Percentiles rank a stretch among this genome's conserved stretches.
These are phyloP conservation scores for Apamea sordens DNA, from an alignment of 2,888 invertebrate species.

Conservation along the genomic window DNA sequence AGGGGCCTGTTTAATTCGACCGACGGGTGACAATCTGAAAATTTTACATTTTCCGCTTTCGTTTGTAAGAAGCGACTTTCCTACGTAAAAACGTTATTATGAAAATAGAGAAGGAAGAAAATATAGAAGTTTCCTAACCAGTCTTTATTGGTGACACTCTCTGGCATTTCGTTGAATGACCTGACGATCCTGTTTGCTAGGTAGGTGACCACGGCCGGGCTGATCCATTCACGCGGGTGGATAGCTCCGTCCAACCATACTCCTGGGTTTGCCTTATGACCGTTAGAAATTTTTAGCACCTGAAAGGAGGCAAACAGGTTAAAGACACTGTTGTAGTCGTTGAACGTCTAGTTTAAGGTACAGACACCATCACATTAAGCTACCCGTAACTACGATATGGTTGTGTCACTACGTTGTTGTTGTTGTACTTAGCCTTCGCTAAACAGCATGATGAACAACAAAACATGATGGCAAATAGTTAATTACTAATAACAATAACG, in stretches of 20 bases:
- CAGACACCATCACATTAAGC: too few species aligned
- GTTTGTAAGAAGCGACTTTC: neutral
- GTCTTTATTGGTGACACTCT: conserved; percentile 94
- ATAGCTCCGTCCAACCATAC: conserved; percentile 95
- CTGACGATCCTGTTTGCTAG: conserved; percentile 93
- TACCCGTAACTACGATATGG: too few species aligned
- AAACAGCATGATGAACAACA: neutral
- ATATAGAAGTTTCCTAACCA: conserved; percentile 89
- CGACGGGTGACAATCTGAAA: neutral
- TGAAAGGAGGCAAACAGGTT: conserved; percentile 52
- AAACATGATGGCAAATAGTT: neutral
- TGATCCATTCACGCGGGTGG: conserved; percentile 97
- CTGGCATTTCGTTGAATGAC: conserved; percentile 91
- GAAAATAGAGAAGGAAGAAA: neutral
- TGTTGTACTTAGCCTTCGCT: neutral
- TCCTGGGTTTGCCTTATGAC: conserved; percentile 90
- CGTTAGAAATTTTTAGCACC: conserved; percentile 92
- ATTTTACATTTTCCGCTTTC: neutral
- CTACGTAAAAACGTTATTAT: neutral
- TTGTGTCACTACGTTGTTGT: neutral
- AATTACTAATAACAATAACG: neutral
- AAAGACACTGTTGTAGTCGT: neutral
- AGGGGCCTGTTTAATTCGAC: neutral
- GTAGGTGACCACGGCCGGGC: conserved; percentile 94
- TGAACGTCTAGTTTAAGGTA: neutral